Evolutionary conservation across 2,888 invertebrate genomes (phyloP), one percentile per base, ranked within the genome.

Genomic region (Osmoderma eremita): DNA sequence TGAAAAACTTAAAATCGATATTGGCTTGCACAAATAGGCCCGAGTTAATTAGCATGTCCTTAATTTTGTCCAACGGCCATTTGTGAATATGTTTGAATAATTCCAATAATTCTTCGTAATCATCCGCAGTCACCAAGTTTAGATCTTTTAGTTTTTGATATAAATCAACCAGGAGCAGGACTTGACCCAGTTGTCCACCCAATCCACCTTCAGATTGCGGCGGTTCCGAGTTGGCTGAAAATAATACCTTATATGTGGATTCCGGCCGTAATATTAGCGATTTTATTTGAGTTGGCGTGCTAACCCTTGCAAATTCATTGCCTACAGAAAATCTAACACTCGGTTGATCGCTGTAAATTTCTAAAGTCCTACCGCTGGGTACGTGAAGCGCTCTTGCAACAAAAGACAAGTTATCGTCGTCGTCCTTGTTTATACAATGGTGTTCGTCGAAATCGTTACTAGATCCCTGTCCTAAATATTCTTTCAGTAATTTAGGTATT

Each of bases 241-340:
- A 61, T 17, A 61, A 10, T 12, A 17, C 12, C 0, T 61, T 41
- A 17, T 36, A 61, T 17, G 12, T 36, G 1, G 24, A 41, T 0
- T 22, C 45, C 24, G 17, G 17, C 2, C n/a, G 41, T 45, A 53
- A n/a, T 17, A 38, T 12, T 1, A 12, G 30, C 2, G 45, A 30
- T 30, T 48, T 61, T 30, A 45, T 10, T 45, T 17, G 17, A 12
- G 36, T 30, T 0, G 58, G 30, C 15, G 24, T 30, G 12, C 5
- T 17, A 13, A 5, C 77, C 22, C 67, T 70, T 15, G 76, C 78
- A 62, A 80, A 78, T 8, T 76, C 68, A 78, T 93, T 93, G 0
- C 89, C 88, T 0, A 96, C 96, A 77, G 94, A 93, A 73, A 97
- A 89, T 79, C 95, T 94, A 67, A 96, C 86, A 0, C 95, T 95